Conservation (phyloP, 2,113 vertebrate genomes). For the Cyphomyrus plagiostoma region DNA sequence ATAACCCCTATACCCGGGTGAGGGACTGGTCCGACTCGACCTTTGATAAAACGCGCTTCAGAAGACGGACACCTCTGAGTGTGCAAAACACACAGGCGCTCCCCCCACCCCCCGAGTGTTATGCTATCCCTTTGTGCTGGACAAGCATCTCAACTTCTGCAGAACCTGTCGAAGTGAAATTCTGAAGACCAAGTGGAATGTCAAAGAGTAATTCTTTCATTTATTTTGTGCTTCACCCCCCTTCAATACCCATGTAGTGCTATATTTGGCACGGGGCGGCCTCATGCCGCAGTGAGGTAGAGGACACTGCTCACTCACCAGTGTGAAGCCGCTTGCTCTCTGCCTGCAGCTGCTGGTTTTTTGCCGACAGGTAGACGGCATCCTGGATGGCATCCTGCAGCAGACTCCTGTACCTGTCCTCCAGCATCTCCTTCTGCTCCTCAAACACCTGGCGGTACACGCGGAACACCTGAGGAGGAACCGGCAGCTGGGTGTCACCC, state of each 20-base stretch:
- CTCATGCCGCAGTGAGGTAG: neutral
- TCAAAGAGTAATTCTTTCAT: neutral
- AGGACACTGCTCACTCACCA: constrained; percentile 22
- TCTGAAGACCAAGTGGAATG: neutral
- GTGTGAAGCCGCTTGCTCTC: constrained; percentile 44
- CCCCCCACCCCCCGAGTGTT: neutral
- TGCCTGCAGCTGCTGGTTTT: constrained; percentile 62
- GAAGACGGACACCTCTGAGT: neutral
- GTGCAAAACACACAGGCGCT: neutral
- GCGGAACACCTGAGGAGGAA: constrained; percentile 61
- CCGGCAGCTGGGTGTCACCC: neutral
- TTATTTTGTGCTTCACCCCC: neutral
- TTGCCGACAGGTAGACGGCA: constrained; percentile 48
- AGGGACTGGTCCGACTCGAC: neutral
- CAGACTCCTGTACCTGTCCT: constrained; percentile 54
- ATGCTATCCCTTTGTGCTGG: neutral
- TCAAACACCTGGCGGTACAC: constrained; percentile 63
- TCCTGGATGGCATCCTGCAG: constrained; percentile 68
- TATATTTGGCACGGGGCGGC: neutral
- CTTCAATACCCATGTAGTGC: neutral
- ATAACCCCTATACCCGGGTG: neutral
- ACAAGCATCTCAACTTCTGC: neutral
- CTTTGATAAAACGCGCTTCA: neutral
- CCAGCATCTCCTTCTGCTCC: constrained; percentile 55
- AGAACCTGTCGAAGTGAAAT: neutral